These are phyloP conservation scores for Drosophila antonietae DNA, from an alignment of 2,888 invertebrate genomes.

Conservation along the genomic window DNA sequence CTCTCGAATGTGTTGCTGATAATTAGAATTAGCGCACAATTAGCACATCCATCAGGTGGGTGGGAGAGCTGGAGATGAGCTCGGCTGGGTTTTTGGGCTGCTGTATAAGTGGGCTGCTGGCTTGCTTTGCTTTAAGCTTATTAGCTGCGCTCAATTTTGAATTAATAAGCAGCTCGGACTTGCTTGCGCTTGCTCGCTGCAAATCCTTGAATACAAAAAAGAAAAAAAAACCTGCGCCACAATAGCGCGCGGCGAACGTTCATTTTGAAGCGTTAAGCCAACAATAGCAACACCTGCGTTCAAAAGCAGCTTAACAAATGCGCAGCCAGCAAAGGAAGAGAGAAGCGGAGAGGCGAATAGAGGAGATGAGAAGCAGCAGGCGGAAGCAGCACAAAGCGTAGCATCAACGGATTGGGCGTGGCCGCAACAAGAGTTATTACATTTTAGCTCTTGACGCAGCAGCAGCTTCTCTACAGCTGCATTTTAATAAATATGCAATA, in stretches of 20 bases:
- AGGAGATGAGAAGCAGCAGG: background rate
- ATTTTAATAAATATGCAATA: constrained; percentile 80
- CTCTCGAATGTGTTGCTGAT: constrained; percentile 74
- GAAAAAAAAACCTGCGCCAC: constrained; percentile 21
- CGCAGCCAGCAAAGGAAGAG: constrained; percentile 20
- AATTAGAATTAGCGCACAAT: constrained; percentile 79
- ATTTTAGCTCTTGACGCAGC: constrained; percentile 61
- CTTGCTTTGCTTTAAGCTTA: constrained; percentile 62
- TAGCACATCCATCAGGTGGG: constrained; percentile 40
- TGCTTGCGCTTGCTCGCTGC: constrained; percentile 10
- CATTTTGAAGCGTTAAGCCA: constrained; percentile 67
- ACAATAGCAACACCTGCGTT: constrained; percentile 80
- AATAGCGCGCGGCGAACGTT: constrained; percentile 37
- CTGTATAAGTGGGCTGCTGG: background rate
- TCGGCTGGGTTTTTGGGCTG: background rate
- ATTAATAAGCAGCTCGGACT: constrained; percentile 79
- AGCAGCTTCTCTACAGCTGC: constrained; percentile 43
- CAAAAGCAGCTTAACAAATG: constrained; percentile 76
- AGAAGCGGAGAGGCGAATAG: too few species aligned
- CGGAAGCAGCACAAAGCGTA: constrained; percentile 41
- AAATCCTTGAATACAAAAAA: constrained; percentile 50
- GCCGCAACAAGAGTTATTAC: constrained; percentile 76
- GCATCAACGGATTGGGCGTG: constrained; percentile 46
- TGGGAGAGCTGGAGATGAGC: background rate
- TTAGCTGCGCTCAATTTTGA: constrained; percentile 68